A percentile compares a stretch with the other conserved stretches of the same genome.
These are phyloP conservation scores for Hypsopygia costalis DNA, from an alignment of 2,888 invertebrate species.

Conservation along the genomic window DNA sequence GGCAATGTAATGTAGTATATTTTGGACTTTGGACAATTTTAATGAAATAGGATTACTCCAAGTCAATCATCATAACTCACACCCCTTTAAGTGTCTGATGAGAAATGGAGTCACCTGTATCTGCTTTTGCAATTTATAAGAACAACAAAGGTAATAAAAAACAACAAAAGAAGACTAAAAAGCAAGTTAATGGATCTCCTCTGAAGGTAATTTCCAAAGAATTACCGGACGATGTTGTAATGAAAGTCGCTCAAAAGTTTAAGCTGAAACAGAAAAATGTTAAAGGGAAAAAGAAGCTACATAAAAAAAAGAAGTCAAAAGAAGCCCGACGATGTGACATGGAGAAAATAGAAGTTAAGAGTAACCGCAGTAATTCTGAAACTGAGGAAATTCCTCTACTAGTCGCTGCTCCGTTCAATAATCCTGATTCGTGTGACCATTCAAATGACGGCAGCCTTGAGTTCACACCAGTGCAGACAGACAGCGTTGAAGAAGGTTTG, in stretches of 20 bases:
- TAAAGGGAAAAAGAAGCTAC: slow-evolving; percentile 48
- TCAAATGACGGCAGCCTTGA: slow-evolving; percentile 43
- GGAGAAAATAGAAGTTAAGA: slow-evolving; percentile 11
- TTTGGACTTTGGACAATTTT: no score
- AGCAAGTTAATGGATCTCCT: slow-evolving; percentile 25
- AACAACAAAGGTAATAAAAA: slow-evolving; percentile 36
- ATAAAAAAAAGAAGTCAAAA: slow-evolving; percentile 48
- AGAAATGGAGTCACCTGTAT: slow-evolving; percentile 56
- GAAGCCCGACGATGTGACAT: slow-evolving; percentile 17
- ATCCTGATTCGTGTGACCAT: slow-evolving; percentile 26
- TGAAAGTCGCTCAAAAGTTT: slow-evolving; percentile 43
- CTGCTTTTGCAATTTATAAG: slow-evolving; percentile 65
- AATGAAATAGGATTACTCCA: no score
- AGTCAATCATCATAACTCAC: no score
- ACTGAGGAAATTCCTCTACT: slow-evolving; percentile 41
- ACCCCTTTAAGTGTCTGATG: no score
- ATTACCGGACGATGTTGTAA: slow-evolving; percentile 30
- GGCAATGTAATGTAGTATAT: no score
- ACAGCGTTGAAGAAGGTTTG: slow-evolving; percentile 81
- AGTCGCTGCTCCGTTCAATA: slow-evolving; percentile 20
- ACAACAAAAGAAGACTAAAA: slow-evolving; percentile 37
- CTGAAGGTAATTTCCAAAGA: slow-evolving; percentile 23
- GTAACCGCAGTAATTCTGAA: slow-evolving; percentile 18
- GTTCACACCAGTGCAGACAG: slow-evolving; percentile 57
- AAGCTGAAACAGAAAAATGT: slow-evolving; percentile 45